A percentile compares a stretch with the other conserved stretches of the same genome.
Evolutionary conservation across 2,888 invertebrate species (phyloP).

Genomic region (Stenchaetothrips biformis): DNA sequence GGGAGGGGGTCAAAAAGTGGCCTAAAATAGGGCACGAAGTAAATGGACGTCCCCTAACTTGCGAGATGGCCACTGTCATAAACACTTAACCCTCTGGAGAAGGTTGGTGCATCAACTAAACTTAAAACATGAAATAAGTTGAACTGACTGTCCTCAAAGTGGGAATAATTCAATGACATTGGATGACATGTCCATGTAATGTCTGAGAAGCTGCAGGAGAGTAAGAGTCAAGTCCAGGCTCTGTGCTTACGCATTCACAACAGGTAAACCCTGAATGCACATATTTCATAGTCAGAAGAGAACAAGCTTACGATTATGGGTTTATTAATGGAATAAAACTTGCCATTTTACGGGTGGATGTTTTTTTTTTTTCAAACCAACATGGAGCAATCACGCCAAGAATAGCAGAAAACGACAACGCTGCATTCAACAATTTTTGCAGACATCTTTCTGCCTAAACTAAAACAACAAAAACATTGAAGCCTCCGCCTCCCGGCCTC

Average conservation of each 20-base stretch:
- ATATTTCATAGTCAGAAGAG: neutral
- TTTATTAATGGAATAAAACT: neutral
- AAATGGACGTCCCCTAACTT: too few species aligned
- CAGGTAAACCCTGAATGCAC: neutral
- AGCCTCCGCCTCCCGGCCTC: too few species aligned
- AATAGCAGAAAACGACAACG: neutral
- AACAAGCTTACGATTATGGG: neutral
- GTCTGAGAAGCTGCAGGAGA: too few species aligned
- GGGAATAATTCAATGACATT: neutral
- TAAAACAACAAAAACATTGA: too few species aligned
- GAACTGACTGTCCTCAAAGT: too few species aligned
- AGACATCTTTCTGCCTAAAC: neutral
- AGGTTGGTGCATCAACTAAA: too few species aligned
- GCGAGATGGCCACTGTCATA: too few species aligned
- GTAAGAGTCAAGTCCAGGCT: neutral
- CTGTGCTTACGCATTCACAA: neutral
- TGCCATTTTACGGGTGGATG: neutral
- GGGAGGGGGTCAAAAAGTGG: too few species aligned
- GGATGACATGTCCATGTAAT: neutral
- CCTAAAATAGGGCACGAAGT: too few species aligned
- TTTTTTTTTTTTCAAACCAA: neutral
- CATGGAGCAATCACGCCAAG: neutral
- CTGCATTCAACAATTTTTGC: constrained; percentile 3
- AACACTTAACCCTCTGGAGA: too few species aligned
- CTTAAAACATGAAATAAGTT: too few species aligned